Percentiles rank a stretch among this genome's conserved stretches.
These are phyloP conservation scores for Acrobasis repandana DNA, from an alignment of 2,888 invertebrate genomes.

Conservation along the genomic window DNA sequence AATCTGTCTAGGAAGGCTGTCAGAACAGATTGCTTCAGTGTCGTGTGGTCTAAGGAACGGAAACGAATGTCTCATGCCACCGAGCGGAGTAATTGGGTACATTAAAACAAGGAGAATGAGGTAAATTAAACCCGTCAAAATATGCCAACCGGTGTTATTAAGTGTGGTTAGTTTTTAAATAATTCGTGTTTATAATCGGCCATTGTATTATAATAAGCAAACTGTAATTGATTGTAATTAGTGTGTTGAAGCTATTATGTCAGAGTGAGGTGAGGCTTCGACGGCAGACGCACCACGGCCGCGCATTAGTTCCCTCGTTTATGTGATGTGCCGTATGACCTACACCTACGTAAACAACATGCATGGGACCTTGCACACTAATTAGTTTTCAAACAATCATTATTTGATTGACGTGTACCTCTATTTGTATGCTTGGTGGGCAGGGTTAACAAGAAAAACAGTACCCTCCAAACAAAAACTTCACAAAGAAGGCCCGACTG, in stretches of 20 bases:
- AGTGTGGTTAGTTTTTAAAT: constrained; percentile 30
- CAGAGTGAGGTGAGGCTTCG: constrained; percentile 34
- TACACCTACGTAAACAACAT: constrained; percentile 21
- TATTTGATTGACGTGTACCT: constrained; percentile 15
- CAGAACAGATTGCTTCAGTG: constrained; percentile 23
- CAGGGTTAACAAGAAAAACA: not conserved
- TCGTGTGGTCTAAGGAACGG: constrained; percentile 26
- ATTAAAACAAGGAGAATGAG: constrained; percentile 41
- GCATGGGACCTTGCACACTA: constrained; percentile 42
- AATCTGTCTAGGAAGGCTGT: constrained; percentile 42
- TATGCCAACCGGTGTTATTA: constrained; percentile 47
- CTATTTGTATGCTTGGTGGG: not conserved
- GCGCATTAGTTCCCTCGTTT: constrained; percentile 59
- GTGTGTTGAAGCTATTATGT: constrained; percentile 50
- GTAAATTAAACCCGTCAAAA: constrained; percentile 50
- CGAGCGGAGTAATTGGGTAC: constrained; percentile 36
- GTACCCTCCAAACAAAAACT: not conserved
- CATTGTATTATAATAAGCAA: constrained; percentile 33
- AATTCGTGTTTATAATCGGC: constrained; percentile 32
- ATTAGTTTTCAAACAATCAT: constrained; percentile 41
- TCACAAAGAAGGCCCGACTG: not conserved
- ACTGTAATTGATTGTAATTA: constrained; percentile 42
- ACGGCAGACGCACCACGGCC: constrained; percentile 43
- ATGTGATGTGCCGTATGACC: constrained; percentile 28
- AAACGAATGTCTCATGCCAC: constrained; percentile 28